These are phyloP conservation scores for Notamacropus eugenii DNA, from an alignment of 2,797 vertebrate genomes.

Conservation along the genomic window DNA sequence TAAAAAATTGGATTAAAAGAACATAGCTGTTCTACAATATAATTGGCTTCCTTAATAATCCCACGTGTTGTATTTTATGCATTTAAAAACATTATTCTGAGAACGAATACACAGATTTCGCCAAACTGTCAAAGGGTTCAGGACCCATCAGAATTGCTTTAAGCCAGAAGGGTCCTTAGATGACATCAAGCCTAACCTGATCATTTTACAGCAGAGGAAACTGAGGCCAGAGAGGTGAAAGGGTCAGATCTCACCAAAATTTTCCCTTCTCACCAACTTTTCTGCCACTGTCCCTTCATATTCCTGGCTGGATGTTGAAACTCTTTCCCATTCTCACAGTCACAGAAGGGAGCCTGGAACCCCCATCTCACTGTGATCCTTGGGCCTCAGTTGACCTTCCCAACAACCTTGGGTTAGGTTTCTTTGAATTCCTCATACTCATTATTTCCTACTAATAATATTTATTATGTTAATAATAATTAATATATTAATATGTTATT, in stretches of 20 bases:
- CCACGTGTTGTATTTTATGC: background rate
- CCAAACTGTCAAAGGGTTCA: background rate
- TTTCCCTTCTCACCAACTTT: background rate
- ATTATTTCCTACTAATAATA: too few relatives aligned
- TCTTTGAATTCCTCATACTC: too few relatives aligned
- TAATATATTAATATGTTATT: too few relatives aligned
- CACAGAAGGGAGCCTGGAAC: background rate
- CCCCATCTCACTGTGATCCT: background rate
- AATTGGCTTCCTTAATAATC: background rate
- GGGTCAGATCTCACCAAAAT: background rate
- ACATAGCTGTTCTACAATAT: background rate
- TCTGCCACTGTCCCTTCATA: background rate
- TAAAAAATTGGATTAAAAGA: background rate
- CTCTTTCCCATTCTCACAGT: background rate
- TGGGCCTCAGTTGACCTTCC: background rate
- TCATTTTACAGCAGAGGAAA: background rate
- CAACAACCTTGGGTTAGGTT: background rate
- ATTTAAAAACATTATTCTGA: background rate
- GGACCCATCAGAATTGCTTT: background rate
- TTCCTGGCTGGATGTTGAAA: background rate
- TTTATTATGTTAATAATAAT: too few relatives aligned
- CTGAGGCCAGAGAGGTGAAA: background rate
- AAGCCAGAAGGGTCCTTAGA: background rate
- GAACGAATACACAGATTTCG: background rate
- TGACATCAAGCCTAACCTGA: background rate